Conservation (phyloP, 2,797 vertebrate species). For the Falco peregrinus region DNA sequence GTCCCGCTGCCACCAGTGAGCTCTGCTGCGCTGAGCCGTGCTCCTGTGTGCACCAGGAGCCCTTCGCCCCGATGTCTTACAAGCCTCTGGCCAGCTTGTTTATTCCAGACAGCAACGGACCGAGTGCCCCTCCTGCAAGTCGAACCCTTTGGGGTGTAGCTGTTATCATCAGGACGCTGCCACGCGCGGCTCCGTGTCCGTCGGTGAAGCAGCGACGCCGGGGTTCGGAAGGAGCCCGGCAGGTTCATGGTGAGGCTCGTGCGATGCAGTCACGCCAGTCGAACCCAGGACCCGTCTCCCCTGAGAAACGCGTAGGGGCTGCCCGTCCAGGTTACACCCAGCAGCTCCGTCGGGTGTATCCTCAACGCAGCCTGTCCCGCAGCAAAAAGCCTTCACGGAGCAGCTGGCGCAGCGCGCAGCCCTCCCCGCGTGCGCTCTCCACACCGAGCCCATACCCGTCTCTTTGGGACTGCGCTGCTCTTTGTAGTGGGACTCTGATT, state of each 20-base stretch:
- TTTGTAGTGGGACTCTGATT: background rate
- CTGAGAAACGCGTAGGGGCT: rapidly evolving
- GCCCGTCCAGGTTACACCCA: background rate
- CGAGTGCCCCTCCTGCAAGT: background rate
- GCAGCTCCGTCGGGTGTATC: background rate
- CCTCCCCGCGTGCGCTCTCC: background rate
- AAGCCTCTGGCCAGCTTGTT: background rate
- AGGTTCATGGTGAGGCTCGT: background rate
- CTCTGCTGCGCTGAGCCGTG: rapidly evolving
- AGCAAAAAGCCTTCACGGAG: background rate
- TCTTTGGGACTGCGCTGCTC: background rate
- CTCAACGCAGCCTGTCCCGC: background rate
- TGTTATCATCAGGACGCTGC: background rate
- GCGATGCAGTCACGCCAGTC: rapidly evolving
- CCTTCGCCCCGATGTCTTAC: rapidly evolving
- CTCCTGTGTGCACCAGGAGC: background rate
- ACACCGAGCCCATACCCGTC: rapidly evolving
- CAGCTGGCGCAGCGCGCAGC: rapidly evolving
- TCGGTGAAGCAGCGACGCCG: rapidly evolving
- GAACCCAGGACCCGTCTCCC: background rate
- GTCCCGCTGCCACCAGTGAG: background rate
- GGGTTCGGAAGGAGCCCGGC: background rate
- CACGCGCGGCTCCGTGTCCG: rapidly evolving
- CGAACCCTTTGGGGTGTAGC: background rate
- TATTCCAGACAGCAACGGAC: background rate